Evolutionary conservation across 2,888 invertebrate genomes (phyloP).

Genomic region (Shargacucullia verbasci): DNA sequence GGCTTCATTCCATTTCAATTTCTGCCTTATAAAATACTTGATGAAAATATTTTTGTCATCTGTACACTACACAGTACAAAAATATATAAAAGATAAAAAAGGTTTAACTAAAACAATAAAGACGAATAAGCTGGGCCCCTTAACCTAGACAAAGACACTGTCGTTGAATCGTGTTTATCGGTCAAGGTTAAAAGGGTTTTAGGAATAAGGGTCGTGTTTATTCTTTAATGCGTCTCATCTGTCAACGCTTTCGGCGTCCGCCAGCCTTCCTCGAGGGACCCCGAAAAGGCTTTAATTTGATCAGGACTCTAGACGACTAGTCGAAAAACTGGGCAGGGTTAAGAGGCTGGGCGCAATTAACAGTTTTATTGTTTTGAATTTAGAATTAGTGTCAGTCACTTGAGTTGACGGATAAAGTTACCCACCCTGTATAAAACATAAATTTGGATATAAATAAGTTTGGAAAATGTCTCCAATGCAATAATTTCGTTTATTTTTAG

Average conservation of each 20-base stretch:
- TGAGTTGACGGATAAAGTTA: too few relatives aligned
- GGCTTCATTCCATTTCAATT: too few relatives aligned
- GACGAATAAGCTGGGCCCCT: not conserved
- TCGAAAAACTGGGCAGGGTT: not conserved
- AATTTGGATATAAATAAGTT: too few relatives aligned
- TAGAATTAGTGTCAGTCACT: too few relatives aligned
- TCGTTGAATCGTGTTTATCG: slow-evolving; percentile 3
- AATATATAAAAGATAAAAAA: not conserved
- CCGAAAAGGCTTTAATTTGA: slow-evolving; percentile 22
- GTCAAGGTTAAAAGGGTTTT: slow-evolving; percentile 18
- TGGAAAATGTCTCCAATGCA: too few relatives aligned
- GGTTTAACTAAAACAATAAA: slow-evolving; percentile 8
- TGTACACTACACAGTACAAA: too few relatives aligned
- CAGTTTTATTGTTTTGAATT: not conserved
- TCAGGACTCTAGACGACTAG: slow-evolving; percentile 4
- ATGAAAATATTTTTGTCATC: not conserved
- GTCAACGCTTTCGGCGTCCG: too few relatives aligned
- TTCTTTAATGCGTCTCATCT: slow-evolving; percentile 24
- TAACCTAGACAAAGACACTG: slow-evolving; percentile 2
- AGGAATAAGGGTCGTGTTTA: slow-evolving; percentile 11
- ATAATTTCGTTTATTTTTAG: too few relatives aligned
- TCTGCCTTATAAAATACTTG: too few relatives aligned
- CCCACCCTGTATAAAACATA: too few relatives aligned
- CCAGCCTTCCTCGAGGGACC: too few relatives aligned
- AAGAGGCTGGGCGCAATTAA: not conserved